These are phyloP conservation scores for Nothobranchius furzeri DNA, from an alignment of 2,113 vertebrate genomes.

Conservation along the genomic window DNA sequence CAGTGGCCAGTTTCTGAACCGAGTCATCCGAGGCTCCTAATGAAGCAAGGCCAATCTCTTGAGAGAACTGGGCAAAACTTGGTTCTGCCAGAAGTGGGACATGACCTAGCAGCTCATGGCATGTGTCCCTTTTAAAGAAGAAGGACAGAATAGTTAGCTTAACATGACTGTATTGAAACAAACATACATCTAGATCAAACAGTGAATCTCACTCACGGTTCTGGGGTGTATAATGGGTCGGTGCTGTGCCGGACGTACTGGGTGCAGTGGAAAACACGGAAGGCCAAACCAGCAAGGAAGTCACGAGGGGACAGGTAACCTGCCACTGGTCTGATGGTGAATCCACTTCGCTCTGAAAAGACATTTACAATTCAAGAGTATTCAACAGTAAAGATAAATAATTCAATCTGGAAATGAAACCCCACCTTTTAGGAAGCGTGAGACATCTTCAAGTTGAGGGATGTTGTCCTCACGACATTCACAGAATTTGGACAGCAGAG, in stretches of 20 bases:
- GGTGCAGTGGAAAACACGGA: conserved; percentile 98
- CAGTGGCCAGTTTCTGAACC: conserved; percentile 95
- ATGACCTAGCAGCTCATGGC: conserved; percentile 95
- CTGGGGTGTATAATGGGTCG: conserved; percentile 96
- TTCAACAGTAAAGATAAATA: neutral
- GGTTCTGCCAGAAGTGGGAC: conserved; percentile 96
- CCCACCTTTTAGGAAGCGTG: conserved; percentile 91
- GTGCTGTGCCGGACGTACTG: conserved; percentile 98
- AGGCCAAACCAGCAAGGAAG: conserved; percentile 96
- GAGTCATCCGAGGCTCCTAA: conserved; percentile 95
- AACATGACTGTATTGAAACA: neutral
- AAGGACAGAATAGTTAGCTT: neutral
- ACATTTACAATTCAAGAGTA: conserved; percentile 13
- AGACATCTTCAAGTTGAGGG: conserved; percentile 96
- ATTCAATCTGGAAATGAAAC: neutral
- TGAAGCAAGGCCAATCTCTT: conserved; percentile 97
- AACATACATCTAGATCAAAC: neutral
- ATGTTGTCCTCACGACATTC: conserved; percentile 95
- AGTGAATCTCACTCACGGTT: conserved; percentile 87
- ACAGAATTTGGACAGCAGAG: conserved; percentile 90
- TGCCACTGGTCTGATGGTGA: conserved; percentile 94
- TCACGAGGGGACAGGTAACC: conserved; percentile 96
- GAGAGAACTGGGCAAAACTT: conserved; percentile 98
- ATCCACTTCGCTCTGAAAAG: conserved; percentile 89
- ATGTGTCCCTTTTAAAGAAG: conserved; percentile 86